Evolutionary conservation across 2,113 vertebrate species (phyloP).

Genomic region (Acrocephalus arundinaceus): DNA sequence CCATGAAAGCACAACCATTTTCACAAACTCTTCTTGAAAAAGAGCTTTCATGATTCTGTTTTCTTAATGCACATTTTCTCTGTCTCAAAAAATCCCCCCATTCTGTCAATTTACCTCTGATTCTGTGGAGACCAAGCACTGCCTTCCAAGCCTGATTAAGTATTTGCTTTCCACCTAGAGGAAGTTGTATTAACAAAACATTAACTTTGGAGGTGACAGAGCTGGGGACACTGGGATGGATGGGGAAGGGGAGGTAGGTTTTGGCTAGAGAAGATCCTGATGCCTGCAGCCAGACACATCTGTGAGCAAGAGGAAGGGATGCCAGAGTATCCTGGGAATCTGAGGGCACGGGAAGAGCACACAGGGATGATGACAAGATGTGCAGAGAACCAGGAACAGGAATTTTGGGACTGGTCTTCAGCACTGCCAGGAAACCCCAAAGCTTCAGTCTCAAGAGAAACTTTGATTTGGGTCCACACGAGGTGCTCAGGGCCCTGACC

Average conservation of each 20-base stretch:
- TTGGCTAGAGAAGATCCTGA: background rate
- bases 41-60: background rate
- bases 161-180: conserved; percentile 12
- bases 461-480: background rate
- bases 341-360: accelerated
- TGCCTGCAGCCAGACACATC: background rate
- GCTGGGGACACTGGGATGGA: background rate
- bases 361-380: accelerated
- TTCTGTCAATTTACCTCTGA: background rate
- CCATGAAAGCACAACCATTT: background rate
- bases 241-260: background rate
- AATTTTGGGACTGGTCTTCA: background rate
- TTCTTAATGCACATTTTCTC: background rate
- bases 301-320: background rate
- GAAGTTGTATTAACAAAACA: background rate
- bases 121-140: background rate
- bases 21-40: background rate
- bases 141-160: background rate
- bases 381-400: background rate
- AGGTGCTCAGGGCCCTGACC: background rate
- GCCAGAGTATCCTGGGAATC: background rate
- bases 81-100: background rate
- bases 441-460: background rate
- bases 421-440: background rate
- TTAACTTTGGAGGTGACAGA: background rate